phyloP scores from a whole-genome alignment of 1,140 invertebrate species.

The Bombus confusus region DNA sequence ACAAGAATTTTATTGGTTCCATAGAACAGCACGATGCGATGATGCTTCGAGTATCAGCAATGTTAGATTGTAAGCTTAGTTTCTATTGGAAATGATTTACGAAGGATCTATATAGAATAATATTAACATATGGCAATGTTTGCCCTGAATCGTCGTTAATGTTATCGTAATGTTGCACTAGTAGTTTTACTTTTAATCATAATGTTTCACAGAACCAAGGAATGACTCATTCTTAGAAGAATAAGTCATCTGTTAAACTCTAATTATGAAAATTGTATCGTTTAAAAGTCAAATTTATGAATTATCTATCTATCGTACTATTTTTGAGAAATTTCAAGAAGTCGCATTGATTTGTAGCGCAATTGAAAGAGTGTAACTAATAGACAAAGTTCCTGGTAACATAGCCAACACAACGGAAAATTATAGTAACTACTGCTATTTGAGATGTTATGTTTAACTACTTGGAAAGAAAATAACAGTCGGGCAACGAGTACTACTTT shows the following conservation, averaged over 20 bases:
- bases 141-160: not conserved
- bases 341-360: not conserved
- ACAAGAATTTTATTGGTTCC: too few species aligned
- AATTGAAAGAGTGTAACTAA: not conserved
- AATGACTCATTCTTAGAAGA: not conserved
- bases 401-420: constrained; percentile 1
- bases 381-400: not conserved
- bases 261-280: not conserved
- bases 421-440: not conserved
- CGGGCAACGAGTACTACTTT: not conserved
- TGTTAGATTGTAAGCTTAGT: not conserved
- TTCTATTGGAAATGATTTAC: not conserved
- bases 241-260: too few species aligned
- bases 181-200: not conserved
- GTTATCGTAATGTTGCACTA: not conserved
- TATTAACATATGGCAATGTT: not conserved
- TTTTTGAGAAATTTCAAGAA: not conserved
- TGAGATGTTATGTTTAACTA: constrained; percentile 14
- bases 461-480: constrained; percentile 6
- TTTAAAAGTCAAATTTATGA: not conserved
- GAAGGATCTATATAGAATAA: not conserved
- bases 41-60: too few species aligned
- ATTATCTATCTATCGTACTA: not conserved
- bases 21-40: not conserved
- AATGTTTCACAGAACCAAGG: not conserved